A percentile compares a stretch with the other conserved stretches of the same genome.
Evolutionary conservation across 37 sponge, comb jelly and placozoan species (phyloP).

Genomic region (Sycon ciliatum): DNA sequence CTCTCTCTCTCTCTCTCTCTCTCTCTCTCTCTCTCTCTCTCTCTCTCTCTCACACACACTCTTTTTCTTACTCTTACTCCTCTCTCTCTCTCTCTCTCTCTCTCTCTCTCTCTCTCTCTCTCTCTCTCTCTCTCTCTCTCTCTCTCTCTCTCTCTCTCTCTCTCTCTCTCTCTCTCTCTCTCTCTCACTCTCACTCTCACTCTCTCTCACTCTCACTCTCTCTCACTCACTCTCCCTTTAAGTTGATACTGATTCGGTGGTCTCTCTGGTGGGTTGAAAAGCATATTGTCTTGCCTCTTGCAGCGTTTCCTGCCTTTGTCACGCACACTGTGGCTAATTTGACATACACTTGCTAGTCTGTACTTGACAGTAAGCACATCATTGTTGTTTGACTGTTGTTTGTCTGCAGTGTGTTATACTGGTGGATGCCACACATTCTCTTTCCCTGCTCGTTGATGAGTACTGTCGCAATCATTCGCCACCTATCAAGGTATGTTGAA

Average conservation of each 20-base stretch:
- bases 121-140: not conserved
- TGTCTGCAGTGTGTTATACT: slow-evolving; percentile 68
- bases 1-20: not conserved
- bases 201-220: not conserved
- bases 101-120: slow-evolving; percentile 8
- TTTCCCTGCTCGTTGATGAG: slow-evolving; percentile 51
- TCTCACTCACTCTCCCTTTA: slow-evolving; percentile 17
- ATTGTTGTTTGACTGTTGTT: too few species aligned
- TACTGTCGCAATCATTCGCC: slow-evolving; percentile 62
- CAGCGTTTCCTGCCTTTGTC: too few species aligned
- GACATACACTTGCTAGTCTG: too few species aligned
- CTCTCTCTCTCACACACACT: not conserved
- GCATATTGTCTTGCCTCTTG: too few species aligned
- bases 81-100: not conserved
- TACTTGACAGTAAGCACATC: too few species aligned
- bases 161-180: slow-evolving; percentile 14
- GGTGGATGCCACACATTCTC: slow-evolving; percentile 46
- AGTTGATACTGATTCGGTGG: too few species aligned
- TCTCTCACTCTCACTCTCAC: not conserved
- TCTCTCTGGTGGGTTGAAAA: too few species aligned
- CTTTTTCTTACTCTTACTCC: not conserved
- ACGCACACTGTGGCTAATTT: too few species aligned
- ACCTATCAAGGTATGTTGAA: slow-evolving; percentile 46
- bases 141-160: slow-evolving; percentile 20
- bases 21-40: not conserved